Conservation (phyloP, 2,113 vertebrate species). For the Bujurquina vittata region DNA sequence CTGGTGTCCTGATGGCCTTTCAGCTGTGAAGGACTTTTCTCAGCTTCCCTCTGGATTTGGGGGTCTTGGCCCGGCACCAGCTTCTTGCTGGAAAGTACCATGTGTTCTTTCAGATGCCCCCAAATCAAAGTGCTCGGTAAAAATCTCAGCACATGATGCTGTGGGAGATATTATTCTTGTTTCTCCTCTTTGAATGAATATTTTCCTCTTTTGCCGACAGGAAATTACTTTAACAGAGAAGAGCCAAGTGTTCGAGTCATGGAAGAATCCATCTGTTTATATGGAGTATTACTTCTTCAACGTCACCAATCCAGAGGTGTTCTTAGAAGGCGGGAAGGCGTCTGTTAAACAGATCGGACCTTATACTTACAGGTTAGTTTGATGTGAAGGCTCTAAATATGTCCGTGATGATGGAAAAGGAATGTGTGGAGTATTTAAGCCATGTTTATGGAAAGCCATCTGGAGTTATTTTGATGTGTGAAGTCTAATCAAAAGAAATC, state of each 20-base stretch:
- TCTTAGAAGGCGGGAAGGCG: constrained; percentile 86
- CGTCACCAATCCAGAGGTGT: constrained; percentile 90
- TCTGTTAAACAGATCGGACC: constrained; percentile 89
- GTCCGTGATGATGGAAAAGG: background rate
- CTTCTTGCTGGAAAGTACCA: constrained; percentile 17
- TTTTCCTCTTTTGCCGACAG: constrained; percentile 67
- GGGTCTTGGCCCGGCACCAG: constrained; percentile 3
- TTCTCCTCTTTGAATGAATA: background rate
- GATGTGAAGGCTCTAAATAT: background rate
- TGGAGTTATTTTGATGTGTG: background rate
- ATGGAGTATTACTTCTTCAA: constrained; percentile 98
- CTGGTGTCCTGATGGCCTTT: constrained; percentile 9
- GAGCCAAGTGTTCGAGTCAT: constrained; percentile 86
- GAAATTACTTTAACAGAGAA: constrained; percentile 88
- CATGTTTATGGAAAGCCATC: constrained; percentile 1
- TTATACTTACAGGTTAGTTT: constrained; percentile 91
- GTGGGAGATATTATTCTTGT: background rate
- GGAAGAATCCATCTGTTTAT: constrained; percentile 94
- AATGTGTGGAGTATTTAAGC: background rate
- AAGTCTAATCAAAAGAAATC: constrained; percentile 24
- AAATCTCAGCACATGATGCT: background rate
- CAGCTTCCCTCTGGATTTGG: constrained; percentile 9
- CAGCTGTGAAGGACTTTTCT: constrained; percentile 23
- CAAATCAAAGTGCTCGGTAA: background rate
- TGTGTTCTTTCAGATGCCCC: constrained; percentile 14